Percentiles rank a stretch among this genome's conserved stretches.
Evolutionary conservation across 2,888 invertebrate species (phyloP).

Genomic region (Conus canariensis): DNA sequence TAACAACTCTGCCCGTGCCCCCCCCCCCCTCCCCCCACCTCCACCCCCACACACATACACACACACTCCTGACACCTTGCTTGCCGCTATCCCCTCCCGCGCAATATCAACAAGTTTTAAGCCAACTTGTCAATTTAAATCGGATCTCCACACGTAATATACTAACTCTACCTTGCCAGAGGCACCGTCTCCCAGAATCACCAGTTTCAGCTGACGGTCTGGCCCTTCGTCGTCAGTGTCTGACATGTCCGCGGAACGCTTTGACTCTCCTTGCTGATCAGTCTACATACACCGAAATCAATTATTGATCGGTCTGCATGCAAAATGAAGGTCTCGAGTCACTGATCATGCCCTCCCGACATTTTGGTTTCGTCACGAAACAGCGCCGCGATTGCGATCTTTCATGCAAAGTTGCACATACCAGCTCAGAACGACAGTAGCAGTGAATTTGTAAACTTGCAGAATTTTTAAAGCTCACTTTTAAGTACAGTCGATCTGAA

Average conservation of each 20-base stretch:
- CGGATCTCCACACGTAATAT: too few species aligned
- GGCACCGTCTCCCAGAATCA: constrained; percentile 88
- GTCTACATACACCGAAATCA: neutral
- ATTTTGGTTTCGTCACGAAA: neutral
- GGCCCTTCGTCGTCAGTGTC: constrained; percentile 76
- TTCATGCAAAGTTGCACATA: neutral
- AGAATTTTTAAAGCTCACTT: neutral
- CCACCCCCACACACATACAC: too few species aligned
- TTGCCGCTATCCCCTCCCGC: too few species aligned
- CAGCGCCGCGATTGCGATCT: neutral
- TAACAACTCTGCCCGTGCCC: too few species aligned
- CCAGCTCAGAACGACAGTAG: neutral
- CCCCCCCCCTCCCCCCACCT: too few species aligned
- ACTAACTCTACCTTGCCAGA: constrained; percentile 86
- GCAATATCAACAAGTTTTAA: too few species aligned
- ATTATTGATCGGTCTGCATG: neutral
- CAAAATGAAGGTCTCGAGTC: neutral
- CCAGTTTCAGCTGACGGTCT: constrained; percentile 85
- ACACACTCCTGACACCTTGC: too few species aligned
- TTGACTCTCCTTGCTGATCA: neutral
- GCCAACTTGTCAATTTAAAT: too few species aligned
- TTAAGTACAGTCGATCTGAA: neutral
- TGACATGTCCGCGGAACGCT: constrained; percentile 66
- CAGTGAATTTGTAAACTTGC: neutral
- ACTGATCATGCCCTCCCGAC: neutral